phyloP scores from a whole-genome alignment of 2,113 vertebrate species.

The Petroica traversi region DNA sequence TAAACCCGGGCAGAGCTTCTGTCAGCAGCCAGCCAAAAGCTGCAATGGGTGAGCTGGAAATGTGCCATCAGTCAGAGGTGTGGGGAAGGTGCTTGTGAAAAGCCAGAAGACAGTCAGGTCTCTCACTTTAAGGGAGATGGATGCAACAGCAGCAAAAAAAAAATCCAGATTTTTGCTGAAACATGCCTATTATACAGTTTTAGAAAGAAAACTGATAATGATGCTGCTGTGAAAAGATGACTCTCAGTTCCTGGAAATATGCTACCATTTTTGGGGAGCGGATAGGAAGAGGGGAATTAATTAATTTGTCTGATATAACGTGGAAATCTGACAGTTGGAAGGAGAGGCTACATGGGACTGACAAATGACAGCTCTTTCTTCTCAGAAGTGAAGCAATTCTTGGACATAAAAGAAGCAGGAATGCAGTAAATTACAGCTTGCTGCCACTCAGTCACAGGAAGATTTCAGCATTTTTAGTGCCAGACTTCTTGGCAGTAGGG shows the following conservation, averaged over 20 bases:
- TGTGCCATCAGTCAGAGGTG: background rate
- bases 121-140: background rate
- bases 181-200: background rate
- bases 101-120: background rate
- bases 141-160: background rate
- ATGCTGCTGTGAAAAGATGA: background rate
- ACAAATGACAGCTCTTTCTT: constrained; percentile 24
- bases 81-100: background rate
- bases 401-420: constrained; percentile 22
- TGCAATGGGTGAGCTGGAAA: background rate
- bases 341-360: background rate
- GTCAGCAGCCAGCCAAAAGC: background rate
- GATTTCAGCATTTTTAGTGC: background rate
- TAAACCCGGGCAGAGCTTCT: constrained; percentile 29
- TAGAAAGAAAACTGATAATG: background rate
- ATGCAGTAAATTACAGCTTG: constrained; percentile 36
- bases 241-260: background rate
- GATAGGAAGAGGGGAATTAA: background rate
- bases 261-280: background rate
- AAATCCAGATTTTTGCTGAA: background rate
- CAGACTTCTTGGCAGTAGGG: background rate
- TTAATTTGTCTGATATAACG: background rate
- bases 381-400: constrained; percentile 13
- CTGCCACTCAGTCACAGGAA: background rate
- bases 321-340: background rate